Evolutionary conservation across 2,797 vertebrate genomes (phyloP).

Genomic region (Danio kyathit): DNA sequence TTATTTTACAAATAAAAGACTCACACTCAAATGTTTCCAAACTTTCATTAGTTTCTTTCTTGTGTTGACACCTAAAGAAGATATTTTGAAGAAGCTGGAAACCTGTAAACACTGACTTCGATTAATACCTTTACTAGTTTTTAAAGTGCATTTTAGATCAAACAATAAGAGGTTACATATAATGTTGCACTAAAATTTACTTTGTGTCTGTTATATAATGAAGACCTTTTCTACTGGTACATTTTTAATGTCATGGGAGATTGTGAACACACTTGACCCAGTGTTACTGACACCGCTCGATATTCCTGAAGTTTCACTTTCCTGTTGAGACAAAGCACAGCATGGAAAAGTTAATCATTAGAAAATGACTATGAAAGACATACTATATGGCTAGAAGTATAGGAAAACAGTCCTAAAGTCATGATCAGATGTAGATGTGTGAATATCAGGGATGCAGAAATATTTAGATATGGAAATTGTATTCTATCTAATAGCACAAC

Average conservation of each 20-base stretch:
- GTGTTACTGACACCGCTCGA: not conserved
- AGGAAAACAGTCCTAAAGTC: not conserved
- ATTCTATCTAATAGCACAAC: too few species aligned
- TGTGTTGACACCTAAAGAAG: too few species aligned
- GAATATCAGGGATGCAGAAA: too few species aligned
- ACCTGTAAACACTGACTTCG: too few species aligned
- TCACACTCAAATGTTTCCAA: too few species aligned
- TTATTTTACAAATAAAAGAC: too few species aligned
- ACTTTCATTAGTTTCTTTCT: too few species aligned
- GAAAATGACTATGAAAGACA: not conserved
- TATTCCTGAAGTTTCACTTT: not conserved
- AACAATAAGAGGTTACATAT: too few species aligned
- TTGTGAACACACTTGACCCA: not conserved
- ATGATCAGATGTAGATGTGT: not conserved
- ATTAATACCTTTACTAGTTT: too few species aligned
- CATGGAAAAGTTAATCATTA: not conserved
- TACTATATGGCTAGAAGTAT: not conserved
- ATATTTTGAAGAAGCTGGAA: too few species aligned
- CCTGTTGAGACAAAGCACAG: not conserved
- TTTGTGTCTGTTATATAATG: not conserved
- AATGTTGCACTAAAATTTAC: not conserved
- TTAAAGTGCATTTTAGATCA: too few species aligned
- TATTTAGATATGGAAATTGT: too few species aligned
- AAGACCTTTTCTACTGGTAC: not conserved
- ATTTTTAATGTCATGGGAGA: not conserved